Base-by-base conservation (phyloP, 2,797 vertebrate species). In the Crypturellus tataupa region DNA sequence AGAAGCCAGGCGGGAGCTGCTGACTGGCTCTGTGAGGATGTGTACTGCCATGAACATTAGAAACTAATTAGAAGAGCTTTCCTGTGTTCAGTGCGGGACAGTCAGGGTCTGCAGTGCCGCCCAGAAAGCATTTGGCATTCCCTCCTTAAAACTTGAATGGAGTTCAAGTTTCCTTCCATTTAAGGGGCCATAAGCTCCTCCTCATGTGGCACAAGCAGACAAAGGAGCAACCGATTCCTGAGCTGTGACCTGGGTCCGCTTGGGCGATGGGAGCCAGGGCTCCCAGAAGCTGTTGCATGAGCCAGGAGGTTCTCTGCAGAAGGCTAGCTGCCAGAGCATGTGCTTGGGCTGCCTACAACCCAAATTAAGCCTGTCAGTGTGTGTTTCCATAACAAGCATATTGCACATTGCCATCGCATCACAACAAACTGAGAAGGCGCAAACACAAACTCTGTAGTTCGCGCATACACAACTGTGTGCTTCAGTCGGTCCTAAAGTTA, bases 51-150 rank as follows among this genome's bases (percentile, higher is more conserved):
- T 37, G 67, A 72, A 37, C 80, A 85, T 85, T 84, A 86, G 73
- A 76, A 95, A 89, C 39, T 81, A 90, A 93, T 94, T 83, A 94
- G 67, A 67, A 81, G 70, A 81, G 83, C 77, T 60, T 80, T 92
- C 71, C 88, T 77, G 35, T 24, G 68, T 33, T 64, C 51, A 68
- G 79, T 3, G 0, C 47, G 35, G 46, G 79, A 89, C 92, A 93
- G 70, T 51, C 89, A 18, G 2, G 29, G 49, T 40, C 89, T 81
- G 55, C 62, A 42, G 77, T 2, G 44, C 76, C 21, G 59, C 67
- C 51, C 75, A 85, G 73, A 70, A 63, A 90, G 63, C 46, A 9
- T 56, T 79, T 14, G 2, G 58, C 62, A 25, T 0, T 0, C 35
- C 70, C 14, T 39, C 80, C 82, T 80, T 78, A 58, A 82, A 88